Percentiles rank a stretch among this genome's conserved stretches.
phyloP scores from a whole-genome alignment of 2,888 invertebrate genomes.

The Sympetrum striolatum region DNA sequence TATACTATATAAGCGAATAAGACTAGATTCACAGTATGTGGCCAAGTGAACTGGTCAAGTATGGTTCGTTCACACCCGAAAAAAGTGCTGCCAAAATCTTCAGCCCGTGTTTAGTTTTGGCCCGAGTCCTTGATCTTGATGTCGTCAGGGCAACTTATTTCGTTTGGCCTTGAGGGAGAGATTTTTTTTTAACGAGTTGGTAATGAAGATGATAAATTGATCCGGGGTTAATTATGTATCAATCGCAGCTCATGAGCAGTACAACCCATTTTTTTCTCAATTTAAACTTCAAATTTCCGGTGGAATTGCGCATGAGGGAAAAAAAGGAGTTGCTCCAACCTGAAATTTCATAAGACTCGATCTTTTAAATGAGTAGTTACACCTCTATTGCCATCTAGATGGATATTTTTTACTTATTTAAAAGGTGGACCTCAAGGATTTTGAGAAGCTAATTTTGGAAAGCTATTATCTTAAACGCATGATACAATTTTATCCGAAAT shows the following conservation, averaged over 20 bases:
- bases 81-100: background rate
- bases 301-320: background rate
- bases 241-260: slow-evolving; percentile 2
- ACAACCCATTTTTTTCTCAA: background rate
- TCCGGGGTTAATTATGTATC: slow-evolving; percentile 15
- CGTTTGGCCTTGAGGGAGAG: background rate
- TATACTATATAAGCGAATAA: no score
- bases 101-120: background rate
- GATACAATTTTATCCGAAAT: no score
- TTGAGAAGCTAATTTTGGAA: no score
- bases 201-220: background rate
- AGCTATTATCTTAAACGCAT: no score
- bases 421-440: no score
- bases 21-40: no score
- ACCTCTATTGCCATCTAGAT: background rate
- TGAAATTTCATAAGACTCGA: background rate
- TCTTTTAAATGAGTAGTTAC: background rate
- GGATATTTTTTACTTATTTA: background rate
- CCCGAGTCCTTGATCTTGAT: background rate
- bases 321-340: background rate
- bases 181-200: background rate
- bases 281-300: background rate
- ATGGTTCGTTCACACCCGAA: background rate
- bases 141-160: slow-evolving; percentile 4
- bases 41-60: no score